These are phyloP conservation scores for Antennarius maculatus DNA, from an alignment of 2,797 vertebrate genomes.

Conservation along the genomic window DNA sequence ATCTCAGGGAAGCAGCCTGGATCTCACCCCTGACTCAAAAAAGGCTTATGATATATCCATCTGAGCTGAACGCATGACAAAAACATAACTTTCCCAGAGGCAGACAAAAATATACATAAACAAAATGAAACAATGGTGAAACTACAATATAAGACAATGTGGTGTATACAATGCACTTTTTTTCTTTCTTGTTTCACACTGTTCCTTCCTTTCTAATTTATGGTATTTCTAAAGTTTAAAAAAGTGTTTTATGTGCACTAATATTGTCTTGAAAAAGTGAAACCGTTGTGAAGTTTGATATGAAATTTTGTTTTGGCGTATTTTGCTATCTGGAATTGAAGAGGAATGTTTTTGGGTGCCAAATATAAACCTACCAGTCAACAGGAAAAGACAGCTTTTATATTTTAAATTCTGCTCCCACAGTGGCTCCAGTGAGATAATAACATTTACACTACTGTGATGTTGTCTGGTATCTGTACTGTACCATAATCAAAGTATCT, in stretches of 20 bases:
- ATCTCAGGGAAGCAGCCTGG: constrained; percentile 88
- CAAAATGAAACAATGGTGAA: constrained; percentile 72
- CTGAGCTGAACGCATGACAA: constrained; percentile 60
- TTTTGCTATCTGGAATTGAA: constrained; percentile 55
- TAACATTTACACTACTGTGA: constrained; percentile 61
- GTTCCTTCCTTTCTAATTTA: constrained; percentile 79
- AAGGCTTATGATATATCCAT: constrained; percentile 68
- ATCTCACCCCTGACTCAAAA: constrained; percentile 73
- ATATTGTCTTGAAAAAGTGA: constrained; percentile 78
- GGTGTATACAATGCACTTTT: constrained; percentile 78
- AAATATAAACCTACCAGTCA: constrained; percentile 40
- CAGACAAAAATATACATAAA: constrained; percentile 65
- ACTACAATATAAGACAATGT: constrained; percentile 76
- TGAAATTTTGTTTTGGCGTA: constrained; percentile 61
- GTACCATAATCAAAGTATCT: constrained; percentile 41
- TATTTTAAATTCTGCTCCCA: constrained; percentile 42
- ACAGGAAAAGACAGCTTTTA: constrained; percentile 45
- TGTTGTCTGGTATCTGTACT: constrained; percentile 51
- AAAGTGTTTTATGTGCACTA: constrained; percentile 81
- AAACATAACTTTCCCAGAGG: constrained; percentile 59
- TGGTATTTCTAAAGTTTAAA: constrained; percentile 69
- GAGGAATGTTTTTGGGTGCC: constrained; percentile 32
- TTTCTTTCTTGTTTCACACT: constrained; percentile 79
- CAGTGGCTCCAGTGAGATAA: constrained; percentile 57
- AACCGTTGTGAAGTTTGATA: constrained; percentile 78